Evolutionary conservation across 2,797 vertebrate species (phyloP).

Genomic region (Chelon labrosus): DNA sequence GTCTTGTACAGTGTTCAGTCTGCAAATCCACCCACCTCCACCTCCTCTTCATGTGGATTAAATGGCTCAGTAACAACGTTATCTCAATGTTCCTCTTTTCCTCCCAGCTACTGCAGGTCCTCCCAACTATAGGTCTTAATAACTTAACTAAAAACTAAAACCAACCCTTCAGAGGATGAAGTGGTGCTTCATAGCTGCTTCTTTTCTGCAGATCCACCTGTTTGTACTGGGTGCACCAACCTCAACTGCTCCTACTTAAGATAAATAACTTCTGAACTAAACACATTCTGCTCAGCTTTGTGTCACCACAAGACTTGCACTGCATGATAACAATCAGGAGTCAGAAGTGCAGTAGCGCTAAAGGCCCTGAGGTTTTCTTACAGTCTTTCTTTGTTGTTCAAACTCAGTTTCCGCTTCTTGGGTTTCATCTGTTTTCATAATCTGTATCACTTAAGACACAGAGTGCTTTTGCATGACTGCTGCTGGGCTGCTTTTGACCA

Average conservation of each 20-base stretch:
- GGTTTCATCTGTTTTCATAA: conserved; percentile 69
- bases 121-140: too few relatives aligned
- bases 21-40: too few relatives aligned
- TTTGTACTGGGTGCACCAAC: conserved; percentile 24
- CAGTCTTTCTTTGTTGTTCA: conserved; percentile 59
- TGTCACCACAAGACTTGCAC: conserved; percentile 8
- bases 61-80: too few relatives aligned
- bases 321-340: conserved; percentile 57
- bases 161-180: conserved; percentile 44
- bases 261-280: conserved; percentile 24
- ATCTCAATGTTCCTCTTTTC: too few relatives aligned
- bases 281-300: conserved; percentile 17
- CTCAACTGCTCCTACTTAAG: conserved; percentile 30
- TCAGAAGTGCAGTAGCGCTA: conserved; percentile 52
- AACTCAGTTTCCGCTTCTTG: conserved; percentile 52
- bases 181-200: conserved; percentile 43
- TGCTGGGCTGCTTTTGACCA: conserved; percentile 7
- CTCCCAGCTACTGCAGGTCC: too few relatives aligned
- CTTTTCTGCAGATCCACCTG: conserved; percentile 34
- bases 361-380: conserved; percentile 48
- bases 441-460: conserved; percentile 62
- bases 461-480: conserved; percentile 23
- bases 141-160: neutral
- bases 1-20: too few relatives aligned
- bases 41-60: too few relatives aligned